Percentiles rank a stretch among this genome's conserved stretches.
Conservation (phyloP, 2,888 invertebrate genomes). For the Allolobophora icterica region DNA sequence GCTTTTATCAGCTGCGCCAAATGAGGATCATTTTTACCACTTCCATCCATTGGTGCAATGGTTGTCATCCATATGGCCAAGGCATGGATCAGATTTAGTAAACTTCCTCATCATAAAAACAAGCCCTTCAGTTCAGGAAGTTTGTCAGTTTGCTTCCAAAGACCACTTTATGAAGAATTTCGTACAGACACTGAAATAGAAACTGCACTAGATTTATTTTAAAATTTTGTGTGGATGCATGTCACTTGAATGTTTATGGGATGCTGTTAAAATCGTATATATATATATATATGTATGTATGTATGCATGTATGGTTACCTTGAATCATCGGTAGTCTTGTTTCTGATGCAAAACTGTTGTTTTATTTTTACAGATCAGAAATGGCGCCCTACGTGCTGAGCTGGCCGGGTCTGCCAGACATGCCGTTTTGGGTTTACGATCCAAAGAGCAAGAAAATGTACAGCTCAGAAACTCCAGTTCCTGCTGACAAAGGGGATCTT, state of each 20-base stretch:
- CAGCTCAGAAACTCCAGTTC: slow-evolving; percentile 38
- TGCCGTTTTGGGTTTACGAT: slow-evolving; percentile 44
- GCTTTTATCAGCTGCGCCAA: too few relatives aligned
- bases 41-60: background rate
- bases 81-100: background rate
- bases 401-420: slow-evolving; percentile 45
- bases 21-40: background rate
- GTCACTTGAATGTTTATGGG: background rate
- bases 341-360: background rate
- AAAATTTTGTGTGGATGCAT: background rate
- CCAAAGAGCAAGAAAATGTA: slow-evolving; percentile 37
- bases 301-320: background rate
- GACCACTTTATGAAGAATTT: too few relatives aligned
- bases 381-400: slow-evolving; percentile 42
- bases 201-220: background rate
- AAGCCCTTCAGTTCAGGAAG: background rate
- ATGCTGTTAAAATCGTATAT: background rate
- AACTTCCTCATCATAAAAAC: background rate
- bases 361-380: background rate
- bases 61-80: background rate
- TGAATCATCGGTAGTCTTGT: background rate
- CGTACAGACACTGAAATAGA: background rate
- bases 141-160: background rate
- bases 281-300: too few relatives aligned
- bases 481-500: slow-evolving; percentile 33